Evolutionary conservation across 2,113 vertebrate species (phyloP), one percentile per base, ranked within the genome.

Genomic region (Sitta europaea): DNA sequence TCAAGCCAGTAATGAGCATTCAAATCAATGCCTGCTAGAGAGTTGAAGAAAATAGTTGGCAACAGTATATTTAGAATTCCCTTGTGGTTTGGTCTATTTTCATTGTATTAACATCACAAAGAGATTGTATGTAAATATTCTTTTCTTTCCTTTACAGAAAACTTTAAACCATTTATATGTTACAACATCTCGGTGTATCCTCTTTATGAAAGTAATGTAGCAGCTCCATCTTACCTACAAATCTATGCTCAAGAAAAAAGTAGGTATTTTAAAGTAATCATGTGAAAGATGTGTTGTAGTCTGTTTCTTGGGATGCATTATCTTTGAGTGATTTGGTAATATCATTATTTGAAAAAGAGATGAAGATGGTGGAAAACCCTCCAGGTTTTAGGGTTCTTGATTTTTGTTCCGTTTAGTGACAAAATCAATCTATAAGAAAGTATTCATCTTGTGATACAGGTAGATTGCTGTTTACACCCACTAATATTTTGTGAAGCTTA

Each of bases 171-270:
- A 22, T 97, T 86, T 72, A 7, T 31, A 67, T 97, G 97, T 81
- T 98, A 98, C 38, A 98, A 96, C 77, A 96, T 98, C 86, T 98
- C 97, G 0, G 97, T 98, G 42, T 98, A 98, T 81, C 98, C 98
- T 63, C 7, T 98, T 58, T 33, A 70, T 86, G 87, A 51, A 63
- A 91, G 76, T 38, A 68, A 23, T 19, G 70, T 96, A 42, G 97
- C 73, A 42, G n/a, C 91, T 79, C 98, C 98, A 5, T 70, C 40
- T 79, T 95, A 96, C 9, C 8, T 71, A 58, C 97, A 97, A 90
- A 90, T 86, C 33, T 98, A 98, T 6, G 25, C 88, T 67, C 72
- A 95, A 89, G 96, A 98, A 96, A 92, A 70, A 83, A 5, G 98
- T 98, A 97, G 0, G 97, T 98, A 95, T 92, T 89, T 88, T 36